phyloP scores from a whole-genome alignment of 2,113 vertebrate genomes.

The Scortum barcoo region DNA sequence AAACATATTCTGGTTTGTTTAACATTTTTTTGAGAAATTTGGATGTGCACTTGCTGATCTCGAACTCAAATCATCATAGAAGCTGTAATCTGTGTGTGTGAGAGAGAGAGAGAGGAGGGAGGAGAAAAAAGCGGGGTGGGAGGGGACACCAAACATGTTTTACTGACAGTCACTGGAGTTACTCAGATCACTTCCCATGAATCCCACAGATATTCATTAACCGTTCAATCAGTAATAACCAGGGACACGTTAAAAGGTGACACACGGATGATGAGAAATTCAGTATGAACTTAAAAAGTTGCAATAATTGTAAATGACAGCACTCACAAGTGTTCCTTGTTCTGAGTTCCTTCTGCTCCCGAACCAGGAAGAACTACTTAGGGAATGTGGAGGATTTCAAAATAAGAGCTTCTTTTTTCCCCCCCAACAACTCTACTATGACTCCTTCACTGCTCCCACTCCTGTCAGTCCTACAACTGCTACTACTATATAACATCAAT shows the following conservation, averaged over 20 bases:
- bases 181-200: neutral
- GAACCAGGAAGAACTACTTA: conserved; percentile 40
- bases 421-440: neutral
- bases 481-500: too few species aligned
- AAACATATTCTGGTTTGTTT: too few species aligned
- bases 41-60: too few species aligned
- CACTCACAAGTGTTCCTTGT: neutral
- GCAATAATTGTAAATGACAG: neutral
- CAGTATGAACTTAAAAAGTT: neutral
- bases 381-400: conserved; percentile 34
- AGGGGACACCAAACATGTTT: neutral
- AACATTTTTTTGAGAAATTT: too few species aligned
- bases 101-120: too few species aligned
- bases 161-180: neutral
- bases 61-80: too few species aligned
- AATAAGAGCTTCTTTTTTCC: conserved; percentile 32
- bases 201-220: neutral
- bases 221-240: neutral
- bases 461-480: too few species aligned
- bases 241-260: neutral
- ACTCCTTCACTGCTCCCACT: too few species aligned
- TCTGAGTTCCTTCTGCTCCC: neutral
- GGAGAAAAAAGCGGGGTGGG: too few species aligned
- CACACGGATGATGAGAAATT: neutral
- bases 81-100: neutral